Conservation (phyloP, 2,113 vertebrate genomes). For the Phyllostomus hastatus region DNA sequence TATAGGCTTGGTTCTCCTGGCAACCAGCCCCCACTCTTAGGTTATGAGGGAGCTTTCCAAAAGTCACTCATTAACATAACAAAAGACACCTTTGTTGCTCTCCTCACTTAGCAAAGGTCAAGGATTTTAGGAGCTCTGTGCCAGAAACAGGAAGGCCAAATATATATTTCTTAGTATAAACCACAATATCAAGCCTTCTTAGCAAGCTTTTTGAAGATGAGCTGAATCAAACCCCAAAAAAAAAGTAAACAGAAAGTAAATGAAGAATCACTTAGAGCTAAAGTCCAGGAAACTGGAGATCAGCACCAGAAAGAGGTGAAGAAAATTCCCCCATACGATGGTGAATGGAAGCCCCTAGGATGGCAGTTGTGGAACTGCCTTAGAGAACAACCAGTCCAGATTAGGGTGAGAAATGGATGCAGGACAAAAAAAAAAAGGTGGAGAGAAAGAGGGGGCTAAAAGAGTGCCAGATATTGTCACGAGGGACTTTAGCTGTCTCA, state of each 20-base stretch:
- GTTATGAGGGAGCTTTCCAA: background rate
- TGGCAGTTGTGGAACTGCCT: background rate
- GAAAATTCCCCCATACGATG: background rate
- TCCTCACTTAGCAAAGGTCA: background rate
- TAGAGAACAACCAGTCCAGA: background rate
- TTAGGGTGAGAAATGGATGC: background rate
- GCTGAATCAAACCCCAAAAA: background rate
- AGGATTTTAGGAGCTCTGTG: background rate
- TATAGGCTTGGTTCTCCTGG: background rate
- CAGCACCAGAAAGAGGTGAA: background rate
- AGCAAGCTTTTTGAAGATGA: background rate
- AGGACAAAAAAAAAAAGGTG: background rate
- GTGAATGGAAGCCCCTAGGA: background rate
- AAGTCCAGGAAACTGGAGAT: background rate
- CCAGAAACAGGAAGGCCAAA: background rate
- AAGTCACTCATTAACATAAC: background rate
- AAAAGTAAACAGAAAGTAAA: background rate
- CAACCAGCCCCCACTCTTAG: background rate
- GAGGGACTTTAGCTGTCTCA: background rate
- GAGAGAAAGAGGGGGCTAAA: background rate
- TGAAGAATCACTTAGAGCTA: background rate
- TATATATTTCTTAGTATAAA: background rate
- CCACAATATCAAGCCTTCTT: background rate
- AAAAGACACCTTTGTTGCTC: background rate
- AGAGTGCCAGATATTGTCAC: background rate